Conservation (phyloP, 2,797 vertebrate species). For the Hyperoplus lanceolatus region DNA sequence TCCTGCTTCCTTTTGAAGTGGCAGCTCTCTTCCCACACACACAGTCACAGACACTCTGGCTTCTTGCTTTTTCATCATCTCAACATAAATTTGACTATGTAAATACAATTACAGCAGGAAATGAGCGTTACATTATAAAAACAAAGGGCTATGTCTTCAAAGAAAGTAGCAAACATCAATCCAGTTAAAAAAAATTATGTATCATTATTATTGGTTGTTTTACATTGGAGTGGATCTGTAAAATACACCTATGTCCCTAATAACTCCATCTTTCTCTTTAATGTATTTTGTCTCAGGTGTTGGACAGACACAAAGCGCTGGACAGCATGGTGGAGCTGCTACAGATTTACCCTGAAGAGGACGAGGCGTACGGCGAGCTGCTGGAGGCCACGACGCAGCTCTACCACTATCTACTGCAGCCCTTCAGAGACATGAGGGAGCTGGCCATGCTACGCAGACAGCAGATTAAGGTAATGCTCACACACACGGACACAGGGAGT, state of each 20-base stretch:
- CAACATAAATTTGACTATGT: slow-evolving; percentile 20
- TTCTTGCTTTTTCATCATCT: background rate
- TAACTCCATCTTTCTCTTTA: background rate
- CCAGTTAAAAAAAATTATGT: background rate
- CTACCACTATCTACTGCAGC: slow-evolving; percentile 97
- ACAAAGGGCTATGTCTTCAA: background rate
- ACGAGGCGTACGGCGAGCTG: slow-evolving; percentile 91
- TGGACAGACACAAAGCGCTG: slow-evolving; percentile 93
- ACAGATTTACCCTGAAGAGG: slow-evolving; percentile 94
- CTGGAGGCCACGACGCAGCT: slow-evolving; percentile 95
- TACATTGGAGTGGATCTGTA: background rate
- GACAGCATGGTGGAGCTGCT: slow-evolving; percentile 98
- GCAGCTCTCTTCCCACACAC: slow-evolving; percentile 13
- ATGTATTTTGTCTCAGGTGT: slow-evolving; percentile 81
- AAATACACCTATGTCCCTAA: background rate
- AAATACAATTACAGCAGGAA: slow-evolving; percentile 28
- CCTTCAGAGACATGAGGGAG: slow-evolving; percentile 98
- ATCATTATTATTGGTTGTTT: no score
- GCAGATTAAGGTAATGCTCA: slow-evolving; percentile 94
- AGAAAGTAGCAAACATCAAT: background rate
- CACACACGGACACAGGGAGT: slow-evolving; percentile 43
- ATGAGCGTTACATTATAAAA: background rate
- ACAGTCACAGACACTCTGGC: background rate
- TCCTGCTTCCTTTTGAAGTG: slow-evolving; percentile 8
- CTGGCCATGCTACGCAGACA: slow-evolving; percentile 96